Conservation (phyloP, 2,888 invertebrate genomes). For the Barypeithes pellucidus region DNA sequence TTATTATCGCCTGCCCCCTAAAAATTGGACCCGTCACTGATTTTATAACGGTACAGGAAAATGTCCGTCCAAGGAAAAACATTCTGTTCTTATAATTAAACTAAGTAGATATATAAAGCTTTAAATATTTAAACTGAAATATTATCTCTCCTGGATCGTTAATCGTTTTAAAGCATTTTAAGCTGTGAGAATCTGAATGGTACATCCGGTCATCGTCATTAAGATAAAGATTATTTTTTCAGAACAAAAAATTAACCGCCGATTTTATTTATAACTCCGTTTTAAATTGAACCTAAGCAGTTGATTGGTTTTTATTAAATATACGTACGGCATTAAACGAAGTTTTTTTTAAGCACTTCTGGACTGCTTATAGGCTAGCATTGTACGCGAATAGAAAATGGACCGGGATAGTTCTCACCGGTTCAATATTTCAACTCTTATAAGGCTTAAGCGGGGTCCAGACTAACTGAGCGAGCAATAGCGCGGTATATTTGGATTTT, state of each 20-base stretch:
- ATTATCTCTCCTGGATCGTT: constrained; percentile 39
- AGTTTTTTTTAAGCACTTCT: no score
- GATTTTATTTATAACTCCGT: constrained; percentile 20
- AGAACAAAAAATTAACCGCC: constrained; percentile 28
- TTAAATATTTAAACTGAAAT: constrained; percentile 43
- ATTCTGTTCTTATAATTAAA: constrained; percentile 32
- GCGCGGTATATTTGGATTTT: no score
- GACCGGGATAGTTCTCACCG: no score
- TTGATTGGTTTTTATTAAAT: constrained; percentile 23
- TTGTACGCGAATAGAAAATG: no score
- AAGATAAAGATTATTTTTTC: constrained; percentile 39
- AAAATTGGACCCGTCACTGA: no score
- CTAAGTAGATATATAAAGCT: constrained; percentile 34
- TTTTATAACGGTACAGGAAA: constrained; percentile 25
- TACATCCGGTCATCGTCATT: constrained; percentile 40
- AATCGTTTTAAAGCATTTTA: constrained; percentile 43
- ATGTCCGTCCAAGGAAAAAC: constrained; percentile 27
- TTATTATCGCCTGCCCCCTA: no score
- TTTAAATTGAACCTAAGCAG: constrained; percentile 26
- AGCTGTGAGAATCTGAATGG: constrained; percentile 35
- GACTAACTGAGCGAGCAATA: no score
- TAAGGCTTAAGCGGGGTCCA: no score
- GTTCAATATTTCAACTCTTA: no score
- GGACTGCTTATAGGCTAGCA: no score
- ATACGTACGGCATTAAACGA: no score